phyloP scores from a whole-genome alignment of 1,140 invertebrate genomes.

The Metopolophium dirhodum region DNA sequence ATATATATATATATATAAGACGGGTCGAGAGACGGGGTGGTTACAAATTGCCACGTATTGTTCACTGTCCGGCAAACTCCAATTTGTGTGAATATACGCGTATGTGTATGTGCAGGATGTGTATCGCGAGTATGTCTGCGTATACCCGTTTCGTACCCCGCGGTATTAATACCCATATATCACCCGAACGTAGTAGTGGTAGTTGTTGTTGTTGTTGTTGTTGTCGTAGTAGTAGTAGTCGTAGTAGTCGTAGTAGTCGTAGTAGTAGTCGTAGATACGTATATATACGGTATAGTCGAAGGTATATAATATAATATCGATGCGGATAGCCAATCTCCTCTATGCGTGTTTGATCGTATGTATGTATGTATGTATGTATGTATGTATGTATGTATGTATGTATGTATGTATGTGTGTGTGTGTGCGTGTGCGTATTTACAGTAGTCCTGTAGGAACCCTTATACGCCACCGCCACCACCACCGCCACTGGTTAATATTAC shows the following conservation, averaged over 20 bases:
- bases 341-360: background rate
- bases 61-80: conserved; percentile 54
- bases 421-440: background rate
- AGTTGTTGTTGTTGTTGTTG: background rate
- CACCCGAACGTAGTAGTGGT: conserved; percentile 20
- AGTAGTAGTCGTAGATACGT: background rate
- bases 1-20: background rate
- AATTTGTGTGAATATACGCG: conserved; percentile 13
- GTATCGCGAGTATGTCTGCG: background rate
- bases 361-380: background rate
- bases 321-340: conserved; percentile 35
- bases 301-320: conserved; percentile 44
- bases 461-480: background rate
- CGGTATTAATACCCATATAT: conserved; percentile 52
- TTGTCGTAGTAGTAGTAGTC: background rate
- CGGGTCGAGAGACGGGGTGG: background rate
- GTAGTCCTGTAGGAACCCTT: conserved; percentile 20
- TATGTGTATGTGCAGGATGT: background rate
- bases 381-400: background rate
- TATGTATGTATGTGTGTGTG: background rate
- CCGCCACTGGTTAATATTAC: conserved; percentile 23
- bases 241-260: background rate
- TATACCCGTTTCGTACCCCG: conserved; percentile 11
- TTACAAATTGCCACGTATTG: conserved; percentile 56
- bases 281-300: background rate